A percentile compares a stretch with the other conserved stretches of the same genome.
Evolutionary conservation across 2,113 vertebrate genomes (phyloP).

Genomic region (Sinocyclocheilus rhinocerous): DNA sequence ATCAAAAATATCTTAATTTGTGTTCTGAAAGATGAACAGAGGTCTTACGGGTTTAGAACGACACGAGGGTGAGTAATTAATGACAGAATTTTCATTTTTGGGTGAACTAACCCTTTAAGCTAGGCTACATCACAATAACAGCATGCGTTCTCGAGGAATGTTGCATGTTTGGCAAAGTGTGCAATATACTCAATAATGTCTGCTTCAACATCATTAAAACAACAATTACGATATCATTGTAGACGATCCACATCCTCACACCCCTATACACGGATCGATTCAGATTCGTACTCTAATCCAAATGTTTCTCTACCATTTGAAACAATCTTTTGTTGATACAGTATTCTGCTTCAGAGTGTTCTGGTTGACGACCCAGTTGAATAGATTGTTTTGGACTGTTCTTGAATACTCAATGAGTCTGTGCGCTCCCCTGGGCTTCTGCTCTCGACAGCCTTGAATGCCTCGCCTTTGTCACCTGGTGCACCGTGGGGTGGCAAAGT

Average conservation of each 20-base stretch:
- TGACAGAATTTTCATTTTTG: too few species aligned
- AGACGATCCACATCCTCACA: not conserved
- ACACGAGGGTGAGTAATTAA: too few species aligned
- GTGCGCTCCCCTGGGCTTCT: conserved; percentile 12
- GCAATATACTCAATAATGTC: not conserved
- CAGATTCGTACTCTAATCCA: not conserved
- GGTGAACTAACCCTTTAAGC: too few species aligned
- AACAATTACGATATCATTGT: not conserved
- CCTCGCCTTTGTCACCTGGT: conserved; percentile 50
- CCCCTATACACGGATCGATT: not conserved
- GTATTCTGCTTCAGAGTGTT: not conserved
- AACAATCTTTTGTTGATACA: not conserved
- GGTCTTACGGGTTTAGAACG: too few species aligned
- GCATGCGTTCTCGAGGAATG: not conserved
- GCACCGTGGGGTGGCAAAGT: conserved; percentile 47
- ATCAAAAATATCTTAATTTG: too few species aligned
- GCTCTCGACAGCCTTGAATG: conserved; percentile 46
- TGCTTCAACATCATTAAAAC: not conserved
- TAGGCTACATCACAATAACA: not conserved
- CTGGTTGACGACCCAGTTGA: conserved; percentile 23
- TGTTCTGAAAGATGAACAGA: too few species aligned
- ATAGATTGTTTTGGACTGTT: conserved; percentile 41
- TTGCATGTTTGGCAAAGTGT: not conserved
- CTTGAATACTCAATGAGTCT: conserved; percentile 46
- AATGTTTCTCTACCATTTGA: not conserved